phyloP scores from a whole-genome alignment of 2,888 invertebrate genomes.

The Callinectes sapidus region DNA sequence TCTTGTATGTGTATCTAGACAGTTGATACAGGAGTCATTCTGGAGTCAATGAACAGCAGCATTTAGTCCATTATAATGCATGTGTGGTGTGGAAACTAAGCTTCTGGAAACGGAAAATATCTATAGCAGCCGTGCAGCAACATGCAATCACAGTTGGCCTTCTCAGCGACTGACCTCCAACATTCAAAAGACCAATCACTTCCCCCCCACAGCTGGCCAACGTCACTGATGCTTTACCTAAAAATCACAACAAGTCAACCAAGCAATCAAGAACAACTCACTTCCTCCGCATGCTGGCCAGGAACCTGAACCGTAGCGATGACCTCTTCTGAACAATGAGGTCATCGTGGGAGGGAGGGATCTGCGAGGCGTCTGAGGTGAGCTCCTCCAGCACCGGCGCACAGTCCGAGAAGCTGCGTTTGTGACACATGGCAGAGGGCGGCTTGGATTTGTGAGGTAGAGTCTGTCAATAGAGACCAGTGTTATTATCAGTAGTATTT shows the following conservation, averaged over 20 bases:
- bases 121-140: conserved; percentile 8
- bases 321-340: conserved; percentile 55
- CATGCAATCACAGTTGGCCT: not conserved
- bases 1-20: too few relatives aligned
- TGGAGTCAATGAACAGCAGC: too few relatives aligned
- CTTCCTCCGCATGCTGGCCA: conserved; percentile 69
- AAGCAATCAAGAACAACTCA: conserved; percentile 42
- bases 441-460: conserved; percentile 69
- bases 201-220: too few relatives aligned
- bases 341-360: conserved; percentile 51
- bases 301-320: conserved; percentile 55
- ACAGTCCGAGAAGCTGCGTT: conserved; percentile 71
- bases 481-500: not conserved
- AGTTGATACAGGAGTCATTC: too few relatives aligned
- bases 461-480: conserved; percentile 48
- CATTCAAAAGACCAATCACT: not conserved
- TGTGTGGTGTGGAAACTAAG: not conserved
- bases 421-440: conserved; percentile 64
- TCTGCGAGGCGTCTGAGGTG: conserved; percentile 43
- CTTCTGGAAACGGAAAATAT: not conserved
- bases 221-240: not conserved
- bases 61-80: not conserved
- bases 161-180: not conserved
- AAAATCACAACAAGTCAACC: not conserved
- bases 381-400: conserved; percentile 68